These are phyloP conservation scores for Orchestes rusci DNA, from an alignment of 2,888 invertebrate species.

Conservation along the genomic window DNA sequence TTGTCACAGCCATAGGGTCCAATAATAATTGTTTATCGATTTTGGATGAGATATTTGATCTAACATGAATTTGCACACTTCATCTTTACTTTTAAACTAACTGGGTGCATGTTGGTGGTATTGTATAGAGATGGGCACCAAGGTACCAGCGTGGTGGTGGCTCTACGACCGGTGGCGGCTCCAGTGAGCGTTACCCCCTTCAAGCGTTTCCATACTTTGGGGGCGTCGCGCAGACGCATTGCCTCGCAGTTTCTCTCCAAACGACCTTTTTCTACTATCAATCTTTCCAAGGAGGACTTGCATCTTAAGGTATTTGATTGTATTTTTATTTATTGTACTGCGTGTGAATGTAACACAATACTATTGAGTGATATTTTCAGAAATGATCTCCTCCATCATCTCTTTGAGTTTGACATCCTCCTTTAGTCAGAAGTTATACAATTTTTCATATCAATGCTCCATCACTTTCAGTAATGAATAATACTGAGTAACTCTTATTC, in stretches of 20 bases:
- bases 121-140: conserved; percentile 40
- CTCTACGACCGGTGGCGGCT: conserved; percentile 36
- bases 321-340: too few relatives aligned
- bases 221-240: conserved; percentile 37
- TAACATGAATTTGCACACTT: not conserved
- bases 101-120: conserved; percentile 36
- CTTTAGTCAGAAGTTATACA: too few relatives aligned
- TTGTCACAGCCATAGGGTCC: too few relatives aligned
- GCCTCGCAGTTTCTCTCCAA: conserved; percentile 35
- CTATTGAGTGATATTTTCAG: too few relatives aligned
- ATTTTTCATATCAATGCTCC: too few relatives aligned
- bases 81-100: conserved; percentile 20
- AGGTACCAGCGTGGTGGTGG: conserved; percentile 41
- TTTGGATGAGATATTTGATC: too few relatives aligned
- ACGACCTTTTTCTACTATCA: conserved; percentile 34
- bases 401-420: too few relatives aligned
- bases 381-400: too few relatives aligned
- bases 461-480: too few relatives aligned
- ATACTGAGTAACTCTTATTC: conserved; percentile 3
- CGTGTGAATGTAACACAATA: too few relatives aligned
- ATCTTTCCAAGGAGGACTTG: conserved; percentile 9
- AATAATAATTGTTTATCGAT: too few relatives aligned
- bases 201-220: conserved; percentile 39
- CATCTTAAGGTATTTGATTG: conserved; percentile 9
- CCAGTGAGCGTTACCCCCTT: conserved; percentile 34